Percentiles rank a stretch among this genome's conserved stretches.
These are phyloP conservation scores for Arnoldichthys spilopterus DNA, from an alignment of 2,797 vertebrate species.

Conservation along the genomic window DNA sequence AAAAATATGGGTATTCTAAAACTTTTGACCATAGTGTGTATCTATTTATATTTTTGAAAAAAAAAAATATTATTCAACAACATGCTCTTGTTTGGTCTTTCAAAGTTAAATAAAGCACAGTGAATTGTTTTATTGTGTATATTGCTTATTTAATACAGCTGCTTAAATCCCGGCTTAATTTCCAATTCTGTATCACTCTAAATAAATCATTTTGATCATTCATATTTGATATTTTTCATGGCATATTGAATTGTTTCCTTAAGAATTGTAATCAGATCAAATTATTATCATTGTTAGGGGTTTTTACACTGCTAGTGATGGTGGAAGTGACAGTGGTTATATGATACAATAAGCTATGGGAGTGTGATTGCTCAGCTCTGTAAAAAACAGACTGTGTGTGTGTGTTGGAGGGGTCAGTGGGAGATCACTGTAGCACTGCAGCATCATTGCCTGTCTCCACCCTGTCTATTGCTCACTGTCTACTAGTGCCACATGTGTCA, in stretches of 20 bases:
- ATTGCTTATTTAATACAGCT: too few relatives aligned
- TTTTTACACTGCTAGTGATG: background rate
- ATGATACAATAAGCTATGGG: background rate
- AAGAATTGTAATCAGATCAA: background rate
- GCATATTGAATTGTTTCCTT: background rate
- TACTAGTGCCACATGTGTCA: constrained; percentile 8
- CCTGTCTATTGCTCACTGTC: background rate
- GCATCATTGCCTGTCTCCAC: constrained; percentile 16
- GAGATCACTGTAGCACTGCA: constrained; percentile 1
- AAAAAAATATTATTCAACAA: too few relatives aligned
- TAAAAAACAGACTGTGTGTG: constrained; percentile 10
- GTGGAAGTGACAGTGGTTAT: background rate
- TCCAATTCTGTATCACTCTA: too few relatives aligned
- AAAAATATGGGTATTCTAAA: too few relatives aligned
- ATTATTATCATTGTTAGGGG: background rate
- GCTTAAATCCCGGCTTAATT: too few relatives aligned
- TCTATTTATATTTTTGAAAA: too few relatives aligned
- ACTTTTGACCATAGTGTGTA: too few relatives aligned
- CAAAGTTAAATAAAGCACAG: too few relatives aligned
- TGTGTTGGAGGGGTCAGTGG: background rate
- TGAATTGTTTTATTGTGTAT: too few relatives aligned
- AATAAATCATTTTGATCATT: too few relatives aligned
- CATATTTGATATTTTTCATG: background rate
- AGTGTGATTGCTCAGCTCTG: background rate
- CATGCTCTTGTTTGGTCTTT: too few relatives aligned